Percentiles rank a stretch among this genome's conserved stretches.
Evolutionary conservation across 2,113 vertebrate species (phyloP).

Genomic region (Parus major): DNA sequence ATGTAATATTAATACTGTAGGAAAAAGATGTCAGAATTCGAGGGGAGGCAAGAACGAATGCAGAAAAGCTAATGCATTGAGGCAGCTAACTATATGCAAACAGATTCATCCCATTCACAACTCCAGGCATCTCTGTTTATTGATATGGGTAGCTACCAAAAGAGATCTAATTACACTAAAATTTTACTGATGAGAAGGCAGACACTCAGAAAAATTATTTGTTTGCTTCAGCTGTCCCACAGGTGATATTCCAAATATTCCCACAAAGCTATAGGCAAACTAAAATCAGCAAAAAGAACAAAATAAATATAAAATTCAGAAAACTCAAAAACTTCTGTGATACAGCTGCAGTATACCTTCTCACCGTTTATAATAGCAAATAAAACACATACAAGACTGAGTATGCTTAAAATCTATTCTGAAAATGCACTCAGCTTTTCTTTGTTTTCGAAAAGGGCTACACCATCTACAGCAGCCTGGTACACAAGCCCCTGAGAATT

Average conservation of each 20-base stretch:
- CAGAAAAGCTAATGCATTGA: background rate
- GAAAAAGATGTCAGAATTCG: background rate
- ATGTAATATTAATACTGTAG: background rate
- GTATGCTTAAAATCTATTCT: background rate
- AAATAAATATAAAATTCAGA: background rate
- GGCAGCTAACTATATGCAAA: background rate
- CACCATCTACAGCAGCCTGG: background rate
- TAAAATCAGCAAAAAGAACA: background rate
- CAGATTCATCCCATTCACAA: background rate
- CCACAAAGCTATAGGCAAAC: background rate
- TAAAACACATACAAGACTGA: background rate
- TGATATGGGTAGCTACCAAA: background rate
- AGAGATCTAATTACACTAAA: background rate
- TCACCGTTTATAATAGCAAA: background rate
- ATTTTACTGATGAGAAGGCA: background rate
- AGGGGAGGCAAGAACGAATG: background rate
- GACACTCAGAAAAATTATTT: background rate
- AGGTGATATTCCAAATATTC: background rate
- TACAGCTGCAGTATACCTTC: background rate
- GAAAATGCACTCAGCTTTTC: background rate
- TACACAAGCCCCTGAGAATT: slow-evolving; percentile 15
- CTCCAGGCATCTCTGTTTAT: background rate
- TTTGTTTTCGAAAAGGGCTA: slow-evolving; percentile 19
- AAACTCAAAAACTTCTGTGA: background rate
- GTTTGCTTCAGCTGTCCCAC: background rate